A percentile compares a stretch with the other conserved stretches of the same genome.
Evolutionary conservation across 2,113 vertebrate species (phyloP).

Genomic region (Semnornis frantzii): DNA sequence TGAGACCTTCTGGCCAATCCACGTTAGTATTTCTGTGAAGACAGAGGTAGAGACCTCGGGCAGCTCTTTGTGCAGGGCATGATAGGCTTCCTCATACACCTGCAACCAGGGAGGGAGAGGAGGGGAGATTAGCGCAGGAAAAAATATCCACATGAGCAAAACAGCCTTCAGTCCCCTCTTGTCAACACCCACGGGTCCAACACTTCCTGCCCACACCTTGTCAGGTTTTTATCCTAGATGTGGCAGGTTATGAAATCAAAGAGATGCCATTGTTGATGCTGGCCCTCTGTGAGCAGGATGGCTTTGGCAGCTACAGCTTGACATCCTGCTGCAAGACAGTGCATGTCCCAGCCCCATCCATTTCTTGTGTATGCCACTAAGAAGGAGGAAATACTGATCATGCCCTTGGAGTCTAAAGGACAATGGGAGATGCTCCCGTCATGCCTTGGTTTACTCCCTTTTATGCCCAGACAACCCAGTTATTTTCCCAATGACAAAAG

Average conservation of each 20-base stretch:
- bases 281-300: rapidly evolving
- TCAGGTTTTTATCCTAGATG: neutral
- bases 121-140: neutral
- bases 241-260: neutral
- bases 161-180: neutral
- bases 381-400: constrained; percentile 16
- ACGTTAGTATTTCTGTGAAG: constrained; percentile 86
- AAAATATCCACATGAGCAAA: neutral
- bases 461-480: neutral
- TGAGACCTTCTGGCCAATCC: constrained; percentile 81
- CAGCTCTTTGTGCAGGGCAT: constrained; percentile 93
- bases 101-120: constrained; percentile 48
- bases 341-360: neutral
- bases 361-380: neutral
- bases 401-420: constrained; percentile 32
- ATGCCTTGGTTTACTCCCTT: constrained; percentile 1
- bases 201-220: neutral
- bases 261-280: neutral
- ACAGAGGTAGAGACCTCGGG: constrained; percentile 86
- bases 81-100: constrained; percentile 92
- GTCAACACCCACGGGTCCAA: neutral
- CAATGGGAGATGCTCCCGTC: constrained; percentile 31
- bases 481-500: constrained; percentile 5
- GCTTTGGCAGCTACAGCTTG: neutral
- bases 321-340: neutral